Evolutionary conservation across 35 echinoderm and acorn worm genomes (phyloP).

Genomic region (Lytechinus variegatus): DNA sequence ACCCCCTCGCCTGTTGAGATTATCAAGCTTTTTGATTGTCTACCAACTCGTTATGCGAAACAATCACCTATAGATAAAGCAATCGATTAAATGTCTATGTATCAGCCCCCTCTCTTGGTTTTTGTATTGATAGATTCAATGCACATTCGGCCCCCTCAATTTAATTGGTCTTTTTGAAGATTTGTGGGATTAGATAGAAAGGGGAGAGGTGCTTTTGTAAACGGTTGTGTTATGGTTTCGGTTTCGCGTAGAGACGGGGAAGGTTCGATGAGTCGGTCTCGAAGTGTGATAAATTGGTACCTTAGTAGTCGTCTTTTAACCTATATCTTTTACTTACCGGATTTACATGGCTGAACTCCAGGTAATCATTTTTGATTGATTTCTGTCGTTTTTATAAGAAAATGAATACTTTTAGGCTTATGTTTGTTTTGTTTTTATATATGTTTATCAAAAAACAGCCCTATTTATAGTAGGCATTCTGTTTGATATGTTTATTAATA

Average conservation of each 20-base stretch:
- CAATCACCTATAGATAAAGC: slow-evolving; percentile 12
- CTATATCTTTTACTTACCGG: not conserved
- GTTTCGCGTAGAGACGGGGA: not conserved
- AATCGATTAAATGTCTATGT: not conserved
- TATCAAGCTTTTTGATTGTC: not conserved
- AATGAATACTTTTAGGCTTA: not conserved
- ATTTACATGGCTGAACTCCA: not conserved
- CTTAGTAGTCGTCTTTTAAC: not conserved
- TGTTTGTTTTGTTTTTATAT: too few relatives aligned
- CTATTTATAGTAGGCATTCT: too few relatives aligned
- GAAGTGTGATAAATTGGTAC: not conserved
- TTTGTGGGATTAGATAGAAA: slow-evolving; percentile 25
- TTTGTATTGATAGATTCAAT: not conserved
- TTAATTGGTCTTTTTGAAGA: not conserved
- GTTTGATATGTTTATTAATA: too few relatives aligned
- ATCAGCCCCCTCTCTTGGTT: not conserved
- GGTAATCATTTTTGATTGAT: not conserved
- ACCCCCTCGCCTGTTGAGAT: not conserved
- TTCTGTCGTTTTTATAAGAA: not conserved
- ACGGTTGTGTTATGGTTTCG: not conserved
- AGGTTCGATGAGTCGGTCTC: not conserved
- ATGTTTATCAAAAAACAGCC: too few relatives aligned
- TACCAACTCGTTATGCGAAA: slow-evolving; percentile 26
- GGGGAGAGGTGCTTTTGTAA: not conserved
- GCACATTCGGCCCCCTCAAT: not conserved